phyloP scores from a whole-genome alignment of 2,113 vertebrate species.

The Montifringilla adamsi region DNA sequence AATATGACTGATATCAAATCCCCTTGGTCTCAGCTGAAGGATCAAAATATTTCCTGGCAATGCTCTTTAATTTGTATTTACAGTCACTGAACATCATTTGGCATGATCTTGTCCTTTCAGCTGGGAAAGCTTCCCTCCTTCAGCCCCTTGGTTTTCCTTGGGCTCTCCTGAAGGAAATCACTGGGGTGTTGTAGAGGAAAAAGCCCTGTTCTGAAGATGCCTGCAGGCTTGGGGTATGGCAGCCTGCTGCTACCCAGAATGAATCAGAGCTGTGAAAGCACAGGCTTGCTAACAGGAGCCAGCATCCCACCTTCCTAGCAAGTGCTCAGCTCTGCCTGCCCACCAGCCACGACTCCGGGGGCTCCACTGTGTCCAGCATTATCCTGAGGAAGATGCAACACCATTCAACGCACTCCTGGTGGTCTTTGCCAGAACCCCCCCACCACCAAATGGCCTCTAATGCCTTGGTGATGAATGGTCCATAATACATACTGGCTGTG shows the following conservation, averaged over 20 bases:
- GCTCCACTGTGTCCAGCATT: neutral
- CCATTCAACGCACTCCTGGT: neutral
- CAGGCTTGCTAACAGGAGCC: neutral
- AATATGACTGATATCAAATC: neutral
- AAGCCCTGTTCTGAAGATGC: neutral
- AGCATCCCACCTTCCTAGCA: neutral
- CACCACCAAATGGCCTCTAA: neutral
- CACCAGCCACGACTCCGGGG: neutral
- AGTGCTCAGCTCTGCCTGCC: neutral
- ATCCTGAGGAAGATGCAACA: accelerated
- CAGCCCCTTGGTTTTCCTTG: neutral
- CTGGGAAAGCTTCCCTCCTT: neutral
- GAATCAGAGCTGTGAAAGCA: constrained; percentile 51
- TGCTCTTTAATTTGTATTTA: neutral
- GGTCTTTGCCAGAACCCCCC: neutral
- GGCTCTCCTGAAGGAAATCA: neutral
- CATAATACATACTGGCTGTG: accelerated
- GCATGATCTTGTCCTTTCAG: neutral
- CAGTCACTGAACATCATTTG: neutral
- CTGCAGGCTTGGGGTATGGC: neutral
- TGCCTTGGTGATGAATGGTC: neutral
- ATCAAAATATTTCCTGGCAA: accelerated
- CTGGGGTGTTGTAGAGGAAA: neutral
- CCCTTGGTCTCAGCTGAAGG: neutral
- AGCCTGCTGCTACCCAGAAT: neutral